Conservation (phyloP, 2,797 vertebrate genomes). For the Fistularia tabacaria region DNA sequence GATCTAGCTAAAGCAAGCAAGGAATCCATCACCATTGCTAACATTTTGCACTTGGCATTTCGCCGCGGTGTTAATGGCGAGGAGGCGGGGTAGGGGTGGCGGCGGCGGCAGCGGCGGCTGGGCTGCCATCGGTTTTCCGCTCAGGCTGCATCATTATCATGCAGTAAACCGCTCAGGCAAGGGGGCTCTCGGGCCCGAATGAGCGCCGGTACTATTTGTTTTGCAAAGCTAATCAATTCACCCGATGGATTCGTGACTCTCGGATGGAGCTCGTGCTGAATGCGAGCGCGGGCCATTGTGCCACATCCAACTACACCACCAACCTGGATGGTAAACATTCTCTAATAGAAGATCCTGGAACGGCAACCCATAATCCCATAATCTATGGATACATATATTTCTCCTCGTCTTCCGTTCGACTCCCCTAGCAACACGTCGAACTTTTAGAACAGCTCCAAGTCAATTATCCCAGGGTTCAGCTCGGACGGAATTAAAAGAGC, state of each 20-base stretch:
- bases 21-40: constrained; percentile 55
- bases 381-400: no score
- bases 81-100: not conserved
- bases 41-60: constrained; percentile 53
- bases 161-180: constrained; percentile 34
- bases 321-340: no score
- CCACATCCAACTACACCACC: no score
- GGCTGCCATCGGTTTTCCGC: constrained; percentile 37
- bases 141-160: constrained; percentile 47
- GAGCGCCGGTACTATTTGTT: constrained; percentile 34
- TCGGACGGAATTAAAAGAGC: constrained; percentile 62
- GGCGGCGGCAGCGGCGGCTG: no score
- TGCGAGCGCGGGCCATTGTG: no score
- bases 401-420: no score
- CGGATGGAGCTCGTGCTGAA: no score
- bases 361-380: no score
- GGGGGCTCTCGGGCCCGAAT: constrained; percentile 13
- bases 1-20: constrained; percentile 22
- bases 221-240: constrained; percentile 12
- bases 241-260: no score
- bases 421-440: not conserved
- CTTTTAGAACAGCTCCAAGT: constrained; percentile 52
- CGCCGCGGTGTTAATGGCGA: constrained; percentile 37
- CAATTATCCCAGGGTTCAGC: constrained; percentile 57
- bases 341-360: no score